Evolutionary conservation across 2,888 invertebrate species (phyloP), one percentile per base, ranked within the genome.

Genomic region (Philonicus albiceps): DNA sequence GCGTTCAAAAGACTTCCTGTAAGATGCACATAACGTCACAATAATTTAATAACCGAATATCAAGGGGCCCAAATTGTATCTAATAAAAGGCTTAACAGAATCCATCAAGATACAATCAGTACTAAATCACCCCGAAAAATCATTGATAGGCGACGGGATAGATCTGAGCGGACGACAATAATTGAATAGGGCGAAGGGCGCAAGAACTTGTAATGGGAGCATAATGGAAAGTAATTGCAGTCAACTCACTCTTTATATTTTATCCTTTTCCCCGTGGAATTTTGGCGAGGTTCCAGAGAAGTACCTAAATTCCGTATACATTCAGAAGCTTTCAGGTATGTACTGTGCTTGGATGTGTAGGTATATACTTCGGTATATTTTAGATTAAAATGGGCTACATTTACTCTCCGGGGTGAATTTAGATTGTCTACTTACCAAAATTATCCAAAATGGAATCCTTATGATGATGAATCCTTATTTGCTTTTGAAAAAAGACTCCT

Each of bases 31-130:
- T 49, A 43, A 43, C 49, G 53, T 31, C 43, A 16, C 43, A 83
- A 64, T 83, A 83, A 83, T 83, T 64, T 55, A 83, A 83, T 83
- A 83, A 83, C 64, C 37, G 7, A 37, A 37, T 22, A 27, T 83
- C 49, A 83, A 83, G 83, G 83, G 37, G 37, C 55, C 64, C 11
- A 83, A 64, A 83, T 83, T 83, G 27, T 64, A 34, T 72, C 72
- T 83, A 83, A 83, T 83, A 83, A 64, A 83, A 83, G 83, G 83
- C 83, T 83, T 83, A 83, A 83, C 83, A 83, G 83, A 83, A 83
- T 83, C 83, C 83, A 83, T 83, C 83, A 83, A 83, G 64, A 55
- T 83, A 83, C 83, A 83, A 83, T 83, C 83, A 83, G 72, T 83
- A 22, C 34, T 40, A 83, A 83, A 83, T 83, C 83, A 83, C 83